A percentile compares a stretch with the other conserved stretches of the same genome.
Evolutionary conservation across 1,140 invertebrate genomes (phyloP).

Genomic region (Capitella teleta): DNA sequence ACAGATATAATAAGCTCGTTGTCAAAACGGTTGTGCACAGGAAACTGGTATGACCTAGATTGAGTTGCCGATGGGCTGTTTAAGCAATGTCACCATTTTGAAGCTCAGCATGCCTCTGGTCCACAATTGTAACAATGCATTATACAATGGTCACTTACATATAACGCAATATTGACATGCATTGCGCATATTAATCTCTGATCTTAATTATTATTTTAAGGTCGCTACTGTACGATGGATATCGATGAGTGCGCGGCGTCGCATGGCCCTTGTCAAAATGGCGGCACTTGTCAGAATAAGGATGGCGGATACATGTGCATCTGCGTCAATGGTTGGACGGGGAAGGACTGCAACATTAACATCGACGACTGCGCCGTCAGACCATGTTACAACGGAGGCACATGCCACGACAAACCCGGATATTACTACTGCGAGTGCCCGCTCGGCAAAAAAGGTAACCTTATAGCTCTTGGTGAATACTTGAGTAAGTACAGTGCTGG

Average conservation of each 20-base stretch:
- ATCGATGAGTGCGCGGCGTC: conserved; percentile 68
- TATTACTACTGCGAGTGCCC: conserved; percentile 95
- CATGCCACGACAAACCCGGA: conserved; percentile 87
- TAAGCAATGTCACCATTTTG: not conserved
- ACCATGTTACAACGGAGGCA: conserved; percentile 89
- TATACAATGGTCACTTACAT: not conserved
- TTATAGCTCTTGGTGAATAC: not conserved
- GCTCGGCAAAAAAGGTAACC: conserved; percentile 78
- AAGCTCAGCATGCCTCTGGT: not conserved
- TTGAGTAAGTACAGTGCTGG: not conserved
- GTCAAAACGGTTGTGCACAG: not conserved
- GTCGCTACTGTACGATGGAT: conserved; percentile 13
- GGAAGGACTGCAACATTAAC: conserved; percentile 79
- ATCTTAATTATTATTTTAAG: not conserved
- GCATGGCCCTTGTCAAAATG: conserved; percentile 85
- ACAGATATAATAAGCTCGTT: no score
- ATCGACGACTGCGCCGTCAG: conserved; percentile 50
- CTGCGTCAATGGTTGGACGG: conserved; percentile 84
- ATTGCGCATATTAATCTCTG: not conserved
- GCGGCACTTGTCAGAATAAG: conserved; percentile 85
- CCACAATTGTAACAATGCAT: not conserved
- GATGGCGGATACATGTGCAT: conserved; percentile 87
- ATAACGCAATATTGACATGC: not conserved
- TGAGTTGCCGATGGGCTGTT: not conserved
- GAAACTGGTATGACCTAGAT: not conserved